phyloP scores from a whole-genome alignment of 2,797 vertebrate genomes.

The Rhynchotus rufescens region DNA sequence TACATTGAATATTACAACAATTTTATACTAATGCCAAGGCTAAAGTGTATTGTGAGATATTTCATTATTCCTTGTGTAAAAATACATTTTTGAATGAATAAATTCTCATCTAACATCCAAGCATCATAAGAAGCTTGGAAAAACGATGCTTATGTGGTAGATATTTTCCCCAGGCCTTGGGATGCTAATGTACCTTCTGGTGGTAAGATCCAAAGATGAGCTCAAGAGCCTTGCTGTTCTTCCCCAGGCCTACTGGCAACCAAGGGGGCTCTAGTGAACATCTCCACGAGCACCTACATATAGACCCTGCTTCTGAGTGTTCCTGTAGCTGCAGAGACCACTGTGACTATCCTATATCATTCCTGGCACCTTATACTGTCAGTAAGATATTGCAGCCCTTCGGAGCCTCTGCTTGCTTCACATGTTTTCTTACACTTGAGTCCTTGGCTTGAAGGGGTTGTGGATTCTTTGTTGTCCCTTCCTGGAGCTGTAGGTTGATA shows the following conservation, averaged over 20 bases:
- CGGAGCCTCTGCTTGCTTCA: neutral
- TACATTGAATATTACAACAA: neutral
- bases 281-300: neutral
- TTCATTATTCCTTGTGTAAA: neutral
- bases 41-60: neutral
- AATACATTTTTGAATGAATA: neutral
- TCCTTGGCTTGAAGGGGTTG: neutral
- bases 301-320: neutral
- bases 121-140: neutral
- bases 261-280: neutral
- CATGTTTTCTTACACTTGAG: neutral
- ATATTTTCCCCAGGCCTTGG: neutral
- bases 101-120: neutral
- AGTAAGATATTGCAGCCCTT: neutral
- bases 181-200: neutral
- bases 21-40: neutral
- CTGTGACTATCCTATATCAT: rapidly evolving
- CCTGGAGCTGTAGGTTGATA: neutral
- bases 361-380: neutral
- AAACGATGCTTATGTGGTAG: neutral
- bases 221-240: neutral
- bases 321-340: neutral
- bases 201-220: neutral
- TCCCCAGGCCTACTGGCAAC: neutral
- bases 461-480: neutral